phyloP scores from a whole-genome alignment of 1,140 invertebrate genomes.

The Nephila pilipes region DNA sequence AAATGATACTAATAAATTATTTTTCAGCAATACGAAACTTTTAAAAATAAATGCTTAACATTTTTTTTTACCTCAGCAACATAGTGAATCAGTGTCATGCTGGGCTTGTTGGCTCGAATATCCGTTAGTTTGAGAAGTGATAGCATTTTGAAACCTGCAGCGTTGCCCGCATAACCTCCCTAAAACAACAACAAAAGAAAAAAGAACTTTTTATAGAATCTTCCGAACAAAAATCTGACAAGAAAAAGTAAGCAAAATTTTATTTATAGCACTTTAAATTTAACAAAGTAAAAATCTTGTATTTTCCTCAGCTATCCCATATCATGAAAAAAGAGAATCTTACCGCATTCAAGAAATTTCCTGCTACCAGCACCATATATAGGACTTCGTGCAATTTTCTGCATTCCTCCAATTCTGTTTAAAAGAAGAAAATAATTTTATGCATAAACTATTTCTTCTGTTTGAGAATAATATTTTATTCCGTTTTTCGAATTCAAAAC shows the following conservation, averaged over 20 bases:
- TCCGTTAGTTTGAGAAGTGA: slow-evolving; percentile 97
- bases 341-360: slow-evolving; percentile 96
- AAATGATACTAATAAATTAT: neutral
- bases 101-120: slow-evolving; percentile 96
- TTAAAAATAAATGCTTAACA: neutral
- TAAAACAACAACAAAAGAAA: slow-evolving; percentile 80
- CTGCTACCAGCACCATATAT: slow-evolving; percentile 94
- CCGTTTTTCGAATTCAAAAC: too few species aligned
- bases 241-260: too few species aligned
- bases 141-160: slow-evolving; percentile 95
- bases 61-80: slow-evolving; percentile 84
- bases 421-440: neutral
- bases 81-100: slow-evolving; percentile 98
- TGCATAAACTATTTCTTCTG: too few species aligned
- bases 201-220: too few species aligned
- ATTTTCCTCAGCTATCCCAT: too few species aligned
- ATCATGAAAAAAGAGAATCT: slow-evolving; percentile 78
- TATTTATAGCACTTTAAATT: too few species aligned
- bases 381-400: slow-evolving; percentile 91
- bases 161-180: slow-evolving; percentile 98
- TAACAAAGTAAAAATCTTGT: too few species aligned
- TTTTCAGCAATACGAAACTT: neutral
- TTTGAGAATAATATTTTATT: too few species aligned
- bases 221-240: too few species aligned
- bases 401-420: slow-evolving; percentile 88